Evolutionary conservation across 2,797 vertebrate genomes (phyloP).

Genomic region (Jordanella pulchra): DNA sequence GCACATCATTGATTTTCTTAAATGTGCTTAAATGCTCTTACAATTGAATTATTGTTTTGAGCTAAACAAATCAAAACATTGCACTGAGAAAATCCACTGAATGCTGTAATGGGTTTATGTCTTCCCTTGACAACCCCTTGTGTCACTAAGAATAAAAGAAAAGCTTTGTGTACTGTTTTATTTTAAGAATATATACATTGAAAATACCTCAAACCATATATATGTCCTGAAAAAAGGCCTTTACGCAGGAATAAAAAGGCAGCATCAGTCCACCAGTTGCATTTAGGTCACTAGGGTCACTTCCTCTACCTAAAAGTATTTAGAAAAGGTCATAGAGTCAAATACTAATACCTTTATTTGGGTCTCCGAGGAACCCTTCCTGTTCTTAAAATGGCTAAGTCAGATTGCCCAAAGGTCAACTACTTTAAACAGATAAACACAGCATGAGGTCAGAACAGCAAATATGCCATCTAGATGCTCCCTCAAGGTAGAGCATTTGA

Average conservation of each 20-base stretch:
- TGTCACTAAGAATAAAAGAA: conserved; percentile 35
- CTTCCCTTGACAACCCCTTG: conserved; percentile 25
- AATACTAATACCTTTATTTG: conserved; percentile 76
- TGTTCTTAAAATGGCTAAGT: conserved; percentile 64
- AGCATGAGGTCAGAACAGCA: conserved; percentile 69
- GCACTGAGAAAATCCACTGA: conserved; percentile 34
- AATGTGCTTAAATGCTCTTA: conserved; percentile 15
- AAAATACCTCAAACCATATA: conserved; percentile 10
- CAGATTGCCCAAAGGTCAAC: conserved; percentile 70
- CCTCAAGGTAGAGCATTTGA: conserved; percentile 58
- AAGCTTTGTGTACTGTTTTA: conserved; percentile 41
- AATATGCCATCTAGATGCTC: conserved; percentile 56
- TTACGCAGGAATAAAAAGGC: conserved; percentile 10
- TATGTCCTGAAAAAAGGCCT: conserved; percentile 7
- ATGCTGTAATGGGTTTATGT: conserved; percentile 23
- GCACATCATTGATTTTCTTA: conserved; percentile 9
- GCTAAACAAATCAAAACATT: conserved; percentile 38
- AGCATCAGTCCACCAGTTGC: conserved; percentile 48
- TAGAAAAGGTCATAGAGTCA: conserved; percentile 69
- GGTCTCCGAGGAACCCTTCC: conserved; percentile 67
- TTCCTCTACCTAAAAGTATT: conserved; percentile 71
- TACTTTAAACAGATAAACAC: conserved; percentile 52
- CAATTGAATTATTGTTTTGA: conserved; percentile 36
- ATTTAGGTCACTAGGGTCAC: conserved; percentile 63
- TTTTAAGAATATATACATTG: conserved; percentile 14